phyloP scores from a whole-genome alignment of 2,113 vertebrate genomes.

The Dicaeum eximium region DNA sequence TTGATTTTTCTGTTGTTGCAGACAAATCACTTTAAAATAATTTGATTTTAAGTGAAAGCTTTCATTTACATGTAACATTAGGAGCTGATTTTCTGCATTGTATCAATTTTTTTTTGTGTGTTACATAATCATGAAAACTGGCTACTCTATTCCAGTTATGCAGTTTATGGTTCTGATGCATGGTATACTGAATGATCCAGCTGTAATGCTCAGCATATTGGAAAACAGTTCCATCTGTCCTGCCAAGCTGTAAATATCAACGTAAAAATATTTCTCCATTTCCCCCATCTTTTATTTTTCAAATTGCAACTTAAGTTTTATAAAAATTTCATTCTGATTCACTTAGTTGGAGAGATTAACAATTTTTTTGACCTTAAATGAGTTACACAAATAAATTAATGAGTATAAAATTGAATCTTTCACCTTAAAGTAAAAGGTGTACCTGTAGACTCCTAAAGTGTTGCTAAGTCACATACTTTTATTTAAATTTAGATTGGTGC shows the following conservation, averaged over 20 bases:
- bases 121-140: neutral
- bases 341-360: neutral
- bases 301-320: neutral
- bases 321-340: neutral
- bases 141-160: neutral
- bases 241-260: neutral
- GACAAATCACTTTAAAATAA: neutral
- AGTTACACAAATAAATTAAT: neutral
- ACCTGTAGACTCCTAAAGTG: neutral
- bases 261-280: neutral
- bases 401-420: neutral
- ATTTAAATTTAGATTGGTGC: neutral
- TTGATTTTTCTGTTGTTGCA: neutral
- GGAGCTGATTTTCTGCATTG: neutral
- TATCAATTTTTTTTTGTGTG: neutral
- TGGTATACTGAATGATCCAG: neutral
- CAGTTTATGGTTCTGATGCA: neutral
- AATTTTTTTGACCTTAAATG: neutral
- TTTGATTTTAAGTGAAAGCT: neutral
- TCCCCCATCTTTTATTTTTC: neutral
- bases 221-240: neutral
- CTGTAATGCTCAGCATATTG: slow-evolving; percentile 5
- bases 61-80: neutral
- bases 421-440: neutral
- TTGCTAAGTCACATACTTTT: neutral